A percentile compares a stretch with the other conserved stretches of the same genome.
These are phyloP conservation scores for Drosophila cognata DNA, from an alignment of 2,888 invertebrate genomes.

Conservation along the genomic window DNA sequence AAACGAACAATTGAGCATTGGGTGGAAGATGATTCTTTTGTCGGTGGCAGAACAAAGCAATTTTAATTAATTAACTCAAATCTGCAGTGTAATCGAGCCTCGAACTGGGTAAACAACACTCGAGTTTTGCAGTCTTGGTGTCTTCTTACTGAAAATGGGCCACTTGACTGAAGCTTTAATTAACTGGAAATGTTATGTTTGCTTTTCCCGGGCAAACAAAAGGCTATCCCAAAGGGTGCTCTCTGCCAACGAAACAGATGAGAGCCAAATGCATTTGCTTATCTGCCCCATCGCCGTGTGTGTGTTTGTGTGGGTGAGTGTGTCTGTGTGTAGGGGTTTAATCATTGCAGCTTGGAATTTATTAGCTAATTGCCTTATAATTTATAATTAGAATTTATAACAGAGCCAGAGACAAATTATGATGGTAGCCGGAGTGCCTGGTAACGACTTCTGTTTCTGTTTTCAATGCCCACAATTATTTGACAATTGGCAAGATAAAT, in stretches of 20 bases:
- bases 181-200: conserved; percentile 80
- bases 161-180: conserved; percentile 80
- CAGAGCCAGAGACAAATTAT: conserved; percentile 40
- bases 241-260: conserved; percentile 32
- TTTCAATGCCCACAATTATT: conserved; percentile 37
- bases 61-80: conserved; percentile 80
- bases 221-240: conserved; percentile 39
- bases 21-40: conserved; percentile 38
- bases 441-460: conserved; percentile 29
- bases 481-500: conserved; percentile 48
- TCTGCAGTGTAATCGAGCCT: conserved; percentile 74
- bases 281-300: neutral
- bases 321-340: conserved; percentile 26
- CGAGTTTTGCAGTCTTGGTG: conserved; percentile 21
- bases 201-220: conserved; percentile 60
- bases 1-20: conserved; percentile 23
- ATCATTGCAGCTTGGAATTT: conserved; percentile 61
- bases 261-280: conserved; percentile 39
- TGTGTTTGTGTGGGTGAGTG: conserved; percentile 4
- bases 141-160: conserved; percentile 38
- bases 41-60: conserved; percentile 36
- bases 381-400: conserved; percentile 57
- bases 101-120: conserved; percentile 45
- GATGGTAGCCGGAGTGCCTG: conserved; percentile 10
- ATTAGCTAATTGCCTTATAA: conserved; percentile 76